phyloP scores from a whole-genome alignment of 2,113 vertebrate genomes.

The Drymodes brunneopygia region DNA sequence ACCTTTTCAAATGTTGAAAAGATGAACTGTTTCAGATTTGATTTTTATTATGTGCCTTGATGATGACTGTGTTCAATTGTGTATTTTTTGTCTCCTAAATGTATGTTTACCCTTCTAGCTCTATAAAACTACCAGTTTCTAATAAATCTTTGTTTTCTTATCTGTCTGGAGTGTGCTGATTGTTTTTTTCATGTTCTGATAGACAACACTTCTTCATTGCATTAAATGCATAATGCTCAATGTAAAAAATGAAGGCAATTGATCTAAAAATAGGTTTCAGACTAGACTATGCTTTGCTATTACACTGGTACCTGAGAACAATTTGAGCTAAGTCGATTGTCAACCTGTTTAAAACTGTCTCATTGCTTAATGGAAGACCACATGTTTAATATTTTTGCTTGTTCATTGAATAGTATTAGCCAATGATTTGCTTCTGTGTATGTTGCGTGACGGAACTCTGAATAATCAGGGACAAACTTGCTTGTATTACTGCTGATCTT shows the following conservation, averaged over 20 bases:
- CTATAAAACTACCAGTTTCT: conserved; percentile 13
- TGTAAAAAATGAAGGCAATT: not conserved
- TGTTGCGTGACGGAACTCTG: not conserved
- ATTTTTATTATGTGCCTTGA: conserved; percentile 41
- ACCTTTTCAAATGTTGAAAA: not conserved
- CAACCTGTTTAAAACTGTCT: not conserved
- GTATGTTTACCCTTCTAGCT: conserved; percentile 35
- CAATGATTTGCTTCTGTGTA: not conserved
- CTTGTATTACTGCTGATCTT: not conserved
- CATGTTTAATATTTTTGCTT: not conserved
- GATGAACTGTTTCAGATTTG: not conserved
- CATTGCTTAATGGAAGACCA: not conserved
- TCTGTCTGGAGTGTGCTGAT: not conserved
- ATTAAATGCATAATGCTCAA: not conserved
- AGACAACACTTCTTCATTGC: not conserved
- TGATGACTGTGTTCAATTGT: not conserved
- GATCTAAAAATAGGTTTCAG: not conserved
- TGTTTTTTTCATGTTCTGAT: not conserved
- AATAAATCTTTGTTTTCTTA: conserved; percentile 59
- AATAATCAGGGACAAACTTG: not conserved
- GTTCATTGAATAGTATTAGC: not conserved
- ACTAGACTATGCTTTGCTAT: not conserved
- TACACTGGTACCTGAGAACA: not conserved
- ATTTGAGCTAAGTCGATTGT: not conserved
- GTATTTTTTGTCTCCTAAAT: conserved; percentile 11